Base-by-base conservation (phyloP, 2,113 vertebrate genomes). In the Cyprinodon brontotheroides region DNA sequence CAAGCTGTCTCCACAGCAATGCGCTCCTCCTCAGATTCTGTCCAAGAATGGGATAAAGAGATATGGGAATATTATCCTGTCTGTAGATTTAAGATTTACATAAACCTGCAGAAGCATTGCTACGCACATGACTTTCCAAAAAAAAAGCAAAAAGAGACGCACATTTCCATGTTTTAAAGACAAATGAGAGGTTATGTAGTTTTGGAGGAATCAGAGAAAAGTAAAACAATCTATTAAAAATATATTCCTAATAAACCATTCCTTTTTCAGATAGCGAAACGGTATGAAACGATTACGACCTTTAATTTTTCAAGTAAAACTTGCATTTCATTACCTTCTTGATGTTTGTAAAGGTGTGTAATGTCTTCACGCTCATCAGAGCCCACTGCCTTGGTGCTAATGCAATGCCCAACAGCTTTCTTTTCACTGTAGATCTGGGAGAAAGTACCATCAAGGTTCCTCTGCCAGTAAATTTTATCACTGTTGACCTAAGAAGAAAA, bases 401-500 rank as follows among this genome's bases (percentile, higher is more conserved):
- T 95, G 75, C 68, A 91, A 11, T 95, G 95, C 3, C 96, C 96
- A 0, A 98, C 95, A 4, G 94, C 95, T 53, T 95, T 95, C 78
- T 96, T 96, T 80, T 97, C 95, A 78, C 92, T 95, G 22, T 92
- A 86, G 65, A 97, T 89, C 4, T 96, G 95, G 39, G 88, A 90
- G 92, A 96, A 96, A 38, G 90, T 95, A 13, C 95, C 94, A 0
- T 95, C 93, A 0, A 82, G 14, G 65, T 95, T 95, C 38, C 91
- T 93, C 83, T 96, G 95, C 95, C 96, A 97, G 86, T 94, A 96
- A 4, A 97, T 95, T 81, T 96, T 97, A 86, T 98, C 96, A 73
- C 94, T 94, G 90, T 94, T 94, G 70, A 94, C 94, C 94, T 94
- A 80, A 66, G 5, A n/a, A 37, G 22, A 13, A 73, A 75, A 53